phyloP scores from a whole-genome alignment of 2,797 vertebrate genomes.

The Peromyscus melanophrys region DNA sequence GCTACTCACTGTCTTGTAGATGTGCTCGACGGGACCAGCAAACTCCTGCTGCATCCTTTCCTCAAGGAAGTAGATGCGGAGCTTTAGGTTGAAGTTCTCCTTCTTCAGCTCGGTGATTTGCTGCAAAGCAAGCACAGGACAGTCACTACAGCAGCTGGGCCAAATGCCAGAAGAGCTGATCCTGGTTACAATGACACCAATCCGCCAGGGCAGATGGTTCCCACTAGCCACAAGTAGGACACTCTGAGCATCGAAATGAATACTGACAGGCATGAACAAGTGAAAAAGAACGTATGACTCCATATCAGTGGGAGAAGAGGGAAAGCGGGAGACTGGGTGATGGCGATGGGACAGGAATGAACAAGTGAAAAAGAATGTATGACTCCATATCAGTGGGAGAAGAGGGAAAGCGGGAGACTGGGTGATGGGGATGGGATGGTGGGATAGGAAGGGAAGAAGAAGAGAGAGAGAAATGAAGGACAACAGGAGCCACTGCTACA shows the following conservation, averaged over 20 bases:
- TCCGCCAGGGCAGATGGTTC: neutral
- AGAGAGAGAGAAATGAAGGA: neutral
- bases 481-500: neutral
- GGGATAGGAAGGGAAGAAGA: neutral
- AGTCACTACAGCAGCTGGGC: neutral
- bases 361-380: neutral
- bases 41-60: conserved; percentile 97
- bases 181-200: neutral
- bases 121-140: conserved; percentile 87
- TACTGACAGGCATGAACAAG: neutral
- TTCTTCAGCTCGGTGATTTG: conserved; percentile 99
- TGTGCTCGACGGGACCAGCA: conserved; percentile 95
- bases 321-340: neutral
- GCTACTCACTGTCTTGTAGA: conserved; percentile 94
- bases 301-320: neutral
- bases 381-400: neutral
- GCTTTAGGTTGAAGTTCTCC: conserved; percentile 99
- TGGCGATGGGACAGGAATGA: neutral
- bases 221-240: neutral
- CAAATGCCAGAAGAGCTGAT: neutral
- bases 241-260: conserved; percentile 38
- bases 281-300: neutral
- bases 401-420: neutral
- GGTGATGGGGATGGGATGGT: neutral
- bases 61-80: conserved; percentile 99